phyloP scores from a whole-genome alignment of 2,888 invertebrate species.

The Drosophila cyrtoloma region DNA sequence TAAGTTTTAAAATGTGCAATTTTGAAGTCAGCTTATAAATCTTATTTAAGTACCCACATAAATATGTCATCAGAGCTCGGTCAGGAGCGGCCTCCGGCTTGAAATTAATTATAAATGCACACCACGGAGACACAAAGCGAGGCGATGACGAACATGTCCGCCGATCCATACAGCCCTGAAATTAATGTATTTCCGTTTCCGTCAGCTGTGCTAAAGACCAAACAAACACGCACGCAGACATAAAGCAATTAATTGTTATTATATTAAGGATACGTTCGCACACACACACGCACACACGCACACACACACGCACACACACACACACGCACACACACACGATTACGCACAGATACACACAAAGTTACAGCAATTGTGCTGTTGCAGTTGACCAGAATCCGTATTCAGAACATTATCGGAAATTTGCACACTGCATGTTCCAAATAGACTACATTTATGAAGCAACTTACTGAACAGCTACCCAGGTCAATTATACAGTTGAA shows the following conservation, averaged over 20 bases:
- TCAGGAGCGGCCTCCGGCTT: neutral
- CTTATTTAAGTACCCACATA: neutral
- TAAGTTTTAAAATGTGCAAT: neutral
- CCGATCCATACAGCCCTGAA: constrained; percentile 61
- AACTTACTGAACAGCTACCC: neutral
- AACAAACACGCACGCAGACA: constrained; percentile 21
- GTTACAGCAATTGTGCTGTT: neutral
- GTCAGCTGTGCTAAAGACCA: constrained; percentile 40
- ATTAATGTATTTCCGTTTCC: constrained; percentile 72
- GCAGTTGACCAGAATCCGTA: neutral
- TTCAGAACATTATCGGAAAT: neutral
- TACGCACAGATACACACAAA: neutral
- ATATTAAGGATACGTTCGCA: constrained; percentile 54
- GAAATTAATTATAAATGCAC: constrained; percentile 10
- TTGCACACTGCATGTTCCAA: neutral
- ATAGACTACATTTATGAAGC: too few species aligned
- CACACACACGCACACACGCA: constrained; percentile 14
- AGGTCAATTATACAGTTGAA: neutral
- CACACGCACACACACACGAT: constrained; percentile 10
- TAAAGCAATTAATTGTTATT: constrained; percentile 73
- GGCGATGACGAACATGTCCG: constrained; percentile 52
- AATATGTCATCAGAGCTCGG: constrained; percentile 4
- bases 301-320: neutral
- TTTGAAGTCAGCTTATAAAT: neutral
- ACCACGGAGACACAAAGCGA: neutral